These are phyloP conservation scores for Sericinus montela DNA, from an alignment of 2,888 invertebrate species.

Conservation along the genomic window DNA sequence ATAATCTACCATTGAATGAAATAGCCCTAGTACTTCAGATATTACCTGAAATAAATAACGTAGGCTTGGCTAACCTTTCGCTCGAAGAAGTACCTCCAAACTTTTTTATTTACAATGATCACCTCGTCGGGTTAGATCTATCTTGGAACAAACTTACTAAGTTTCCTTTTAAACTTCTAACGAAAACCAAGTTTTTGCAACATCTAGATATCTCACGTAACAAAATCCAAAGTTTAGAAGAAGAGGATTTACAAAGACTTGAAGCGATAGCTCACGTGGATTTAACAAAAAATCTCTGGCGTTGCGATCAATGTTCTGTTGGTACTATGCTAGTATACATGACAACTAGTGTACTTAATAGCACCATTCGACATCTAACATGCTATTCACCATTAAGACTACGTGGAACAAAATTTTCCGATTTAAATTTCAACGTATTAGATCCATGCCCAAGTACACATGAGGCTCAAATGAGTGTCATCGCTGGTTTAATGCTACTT, in stretches of 20 bases:
- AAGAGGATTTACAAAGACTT: conserved; percentile 76
- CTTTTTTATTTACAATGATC: conserved; percentile 79
- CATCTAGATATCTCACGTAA: conserved; percentile 87
- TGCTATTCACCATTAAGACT: conserved; percentile 80
- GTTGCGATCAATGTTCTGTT: conserved; percentile 83
- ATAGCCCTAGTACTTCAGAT: conserved; percentile 79
- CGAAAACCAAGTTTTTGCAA: conserved; percentile 78
- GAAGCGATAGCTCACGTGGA: conserved; percentile 77
- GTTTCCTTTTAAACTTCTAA: conserved; percentile 77
- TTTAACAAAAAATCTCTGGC: conserved; percentile 83
- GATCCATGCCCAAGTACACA: conserved; percentile 69
- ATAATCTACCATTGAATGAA: conserved; percentile 78
- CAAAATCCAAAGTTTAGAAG: conserved; percentile 81
- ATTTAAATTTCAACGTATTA: conserved; percentile 49
- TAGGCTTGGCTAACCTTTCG: conserved; percentile 81
- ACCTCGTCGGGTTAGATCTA: conserved; percentile 83
- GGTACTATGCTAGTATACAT: conserved; percentile 77
- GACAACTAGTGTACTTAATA: conserved; percentile 74
- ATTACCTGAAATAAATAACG: conserved; percentile 75
- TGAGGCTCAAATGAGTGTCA: conserved; percentile 79
- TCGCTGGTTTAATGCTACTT: conserved; percentile 65
- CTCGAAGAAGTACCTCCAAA: conserved; percentile 77
- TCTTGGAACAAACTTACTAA: conserved; percentile 84
- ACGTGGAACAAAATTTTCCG: conserved; percentile 57
- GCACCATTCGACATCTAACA: conserved; percentile 68